phyloP scores from a whole-genome alignment of 2,797 vertebrate genomes.

The Coendou prehensilis region DNA sequence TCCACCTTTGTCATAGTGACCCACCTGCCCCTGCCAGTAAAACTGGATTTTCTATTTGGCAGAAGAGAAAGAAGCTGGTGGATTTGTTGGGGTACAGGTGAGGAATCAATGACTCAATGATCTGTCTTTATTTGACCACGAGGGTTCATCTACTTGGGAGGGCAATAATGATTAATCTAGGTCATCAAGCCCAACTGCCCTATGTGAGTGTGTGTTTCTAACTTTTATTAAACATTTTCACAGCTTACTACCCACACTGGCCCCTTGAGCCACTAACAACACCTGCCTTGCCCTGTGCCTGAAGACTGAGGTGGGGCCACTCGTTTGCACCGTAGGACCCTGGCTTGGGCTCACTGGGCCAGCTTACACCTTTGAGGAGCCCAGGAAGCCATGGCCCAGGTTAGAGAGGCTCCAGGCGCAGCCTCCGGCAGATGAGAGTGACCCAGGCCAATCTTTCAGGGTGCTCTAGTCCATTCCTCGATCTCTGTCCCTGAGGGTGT shows the following conservation, averaged over 20 bases:
- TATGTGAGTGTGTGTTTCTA: background rate
- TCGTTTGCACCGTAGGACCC: background rate
- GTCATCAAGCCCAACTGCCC: background rate
- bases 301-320: background rate
- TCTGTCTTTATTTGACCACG: conserved; percentile 26
- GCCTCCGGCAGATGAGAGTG: background rate
- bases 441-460: background rate
- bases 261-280: too few species aligned
- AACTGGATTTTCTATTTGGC: conserved; percentile 57
- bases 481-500: background rate
- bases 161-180: background rate
- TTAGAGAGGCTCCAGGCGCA: background rate
- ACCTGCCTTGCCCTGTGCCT: background rate
- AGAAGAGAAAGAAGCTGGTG: background rate
- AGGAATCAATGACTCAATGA: background rate
- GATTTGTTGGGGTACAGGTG: background rate
- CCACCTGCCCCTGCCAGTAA: background rate
- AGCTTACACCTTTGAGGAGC: background rate
- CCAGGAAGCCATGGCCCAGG: background rate
- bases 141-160: background rate
- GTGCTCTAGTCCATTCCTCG: background rate
- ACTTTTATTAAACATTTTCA: background rate
- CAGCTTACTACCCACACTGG: background rate
- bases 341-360: background rate
- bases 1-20: conserved; percentile 50